phyloP scores from a whole-genome alignment of 2,797 vertebrate genomes.

The Anguilla obscura region DNA sequence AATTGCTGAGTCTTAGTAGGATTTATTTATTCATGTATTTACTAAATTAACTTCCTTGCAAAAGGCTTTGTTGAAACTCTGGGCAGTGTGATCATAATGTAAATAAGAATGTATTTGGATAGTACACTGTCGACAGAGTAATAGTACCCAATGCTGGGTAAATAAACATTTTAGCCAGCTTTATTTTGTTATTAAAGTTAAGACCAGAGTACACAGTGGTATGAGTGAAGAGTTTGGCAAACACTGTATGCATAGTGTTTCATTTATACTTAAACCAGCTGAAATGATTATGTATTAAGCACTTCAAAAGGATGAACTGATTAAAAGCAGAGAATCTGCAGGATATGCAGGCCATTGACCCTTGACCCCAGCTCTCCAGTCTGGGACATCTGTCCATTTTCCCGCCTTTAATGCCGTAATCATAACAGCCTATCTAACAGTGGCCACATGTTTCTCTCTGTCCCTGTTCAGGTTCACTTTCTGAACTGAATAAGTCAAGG shows the following conservation, averaged over 20 bases:
- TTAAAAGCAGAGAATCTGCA: neutral
- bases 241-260: neutral
- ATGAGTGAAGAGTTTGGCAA: neutral
- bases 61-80: neutral
- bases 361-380: slow-evolving; percentile 61
- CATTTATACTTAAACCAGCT: neutral
- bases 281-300: neutral
- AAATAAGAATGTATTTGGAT: neutral
- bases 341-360: slow-evolving; percentile 65
- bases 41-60: too few relatives aligned
- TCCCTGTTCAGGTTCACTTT: neutral
- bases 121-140: neutral
- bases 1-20: too few relatives aligned
- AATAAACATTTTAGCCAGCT: neutral
- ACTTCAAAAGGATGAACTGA: slow-evolving; percentile 8
- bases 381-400: slow-evolving; percentile 70
- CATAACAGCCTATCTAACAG: neutral
- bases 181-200: neutral
- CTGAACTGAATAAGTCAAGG: neutral
- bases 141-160: neutral
- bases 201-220: neutral
- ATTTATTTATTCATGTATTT: too few relatives aligned
- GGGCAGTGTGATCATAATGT: neutral
- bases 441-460: neutral
- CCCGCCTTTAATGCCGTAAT: slow-evolving; percentile 49